Base-by-base conservation (phyloP, 2,888 invertebrate species). In the Drosophila demipolita region DNA sequence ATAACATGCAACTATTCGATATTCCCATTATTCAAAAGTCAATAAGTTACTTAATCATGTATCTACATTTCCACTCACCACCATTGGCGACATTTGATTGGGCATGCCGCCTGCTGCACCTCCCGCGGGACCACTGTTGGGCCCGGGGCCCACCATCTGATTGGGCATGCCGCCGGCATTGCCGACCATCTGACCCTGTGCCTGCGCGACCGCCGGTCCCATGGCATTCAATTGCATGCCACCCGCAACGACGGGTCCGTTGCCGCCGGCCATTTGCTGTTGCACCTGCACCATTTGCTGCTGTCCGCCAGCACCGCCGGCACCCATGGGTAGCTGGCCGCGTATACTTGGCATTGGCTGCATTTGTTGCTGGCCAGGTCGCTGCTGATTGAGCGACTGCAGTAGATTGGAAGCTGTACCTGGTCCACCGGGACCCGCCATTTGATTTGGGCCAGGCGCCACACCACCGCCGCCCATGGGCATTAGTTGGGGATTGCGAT, bases 361-460 rank as follows among this genome's bases (percentile, higher is more conserved):
- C 87, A 89, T 84, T 66, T 92, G 92, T 65, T 92, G 92, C 65
- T 92, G 92, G 0, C 92, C 92, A 0, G 93, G 93, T 0, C 93
- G 87, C 89, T 92, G 93, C 84, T 93, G 96, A 86, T 96, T 97
- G 42, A 97, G 93, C 0, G 96, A 96, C 93, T 97, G 97, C 4
- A 97, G 93, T 33, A 97, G 92, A 91, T 96, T 96, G 0, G 95
- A 95, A 0, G 96, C 95, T 0, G 95, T 91, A 1, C 91, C 92
- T 0, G 91, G 91, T 1, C 91, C 89, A 3, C 90, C 92, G 0
- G 92, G 91, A 11, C 91, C 89, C 5, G 85, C 69, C 84, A 91
- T 90, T 84, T 92, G 91, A 71, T 93, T 95, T 90, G 70, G 93
- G 87, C 78, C 87, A 0, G 93, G 78, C 1, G 77, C 68, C 12